phyloP scores from a whole-genome alignment of 2,888 invertebrate genomes.

The Drosophila fulvimacula region DNA sequence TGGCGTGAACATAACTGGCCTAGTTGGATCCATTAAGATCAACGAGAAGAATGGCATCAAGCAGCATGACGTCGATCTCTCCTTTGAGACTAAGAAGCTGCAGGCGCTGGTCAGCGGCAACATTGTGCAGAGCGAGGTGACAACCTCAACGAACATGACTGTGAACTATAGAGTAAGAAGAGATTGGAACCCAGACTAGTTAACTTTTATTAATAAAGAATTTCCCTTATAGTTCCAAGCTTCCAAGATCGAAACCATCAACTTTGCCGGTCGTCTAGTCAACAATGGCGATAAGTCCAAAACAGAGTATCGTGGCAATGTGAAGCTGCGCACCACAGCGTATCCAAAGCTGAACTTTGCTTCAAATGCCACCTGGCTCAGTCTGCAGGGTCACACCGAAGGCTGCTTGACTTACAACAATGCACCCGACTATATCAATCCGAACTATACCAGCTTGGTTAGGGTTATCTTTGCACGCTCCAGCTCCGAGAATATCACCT shows the following conservation, averaged over 20 bases:
- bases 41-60: conserved; percentile 89
- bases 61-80: conserved; percentile 91
- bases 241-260: conserved; percentile 84
- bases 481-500: conserved; percentile 87
- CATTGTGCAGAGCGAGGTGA: conserved; percentile 86
- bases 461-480: conserved; percentile 87
- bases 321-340: conserved; percentile 90
- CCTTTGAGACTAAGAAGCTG: conserved; percentile 91
- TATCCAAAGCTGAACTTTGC: conserved; percentile 91
- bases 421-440: conserved; percentile 87
- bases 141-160: conserved; percentile 83
- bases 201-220: not conserved
- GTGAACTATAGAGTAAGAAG: conserved; percentile 86
- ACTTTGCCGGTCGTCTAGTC: conserved; percentile 85
- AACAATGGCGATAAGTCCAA: conserved; percentile 85
- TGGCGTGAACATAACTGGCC: conserved; percentile 89
- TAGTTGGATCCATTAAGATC: conserved; percentile 87
- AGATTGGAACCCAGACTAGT: not conserved
- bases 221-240: conserved; percentile 79
- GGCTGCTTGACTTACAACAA: conserved; percentile 89
- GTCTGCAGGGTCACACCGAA: conserved; percentile 90
- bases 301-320: conserved; percentile 86
- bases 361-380: conserved; percentile 88
- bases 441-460: conserved; percentile 87
- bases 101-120: conserved; percentile 91